A percentile compares a stretch with the other conserved stretches of the same genome.
Evolutionary conservation across 2,888 invertebrate species (phyloP).

Genomic region (Coenonympha arcania): DNA sequence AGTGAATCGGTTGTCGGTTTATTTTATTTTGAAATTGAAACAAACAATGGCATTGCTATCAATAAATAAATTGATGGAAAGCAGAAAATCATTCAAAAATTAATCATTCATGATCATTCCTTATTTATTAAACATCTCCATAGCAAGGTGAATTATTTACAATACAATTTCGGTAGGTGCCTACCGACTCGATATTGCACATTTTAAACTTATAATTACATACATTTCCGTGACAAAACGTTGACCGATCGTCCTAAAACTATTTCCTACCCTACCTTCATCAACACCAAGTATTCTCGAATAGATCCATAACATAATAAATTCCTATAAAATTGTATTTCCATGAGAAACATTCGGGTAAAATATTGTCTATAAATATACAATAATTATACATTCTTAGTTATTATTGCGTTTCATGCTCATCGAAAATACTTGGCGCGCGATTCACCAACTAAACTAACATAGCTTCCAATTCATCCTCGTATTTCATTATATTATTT

Average conservation of each 20-base stretch:
- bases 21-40: conserved; percentile 45
- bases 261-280: conserved; percentile 2
- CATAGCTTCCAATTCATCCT: conserved; percentile 7
- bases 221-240: conserved; percentile 39
- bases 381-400: no score
- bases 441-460: conserved; percentile 1
- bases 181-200: conserved; percentile 62
- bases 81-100: conserved; percentile 37
- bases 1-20: conserved; percentile 48
- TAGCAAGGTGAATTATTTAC: conserved; percentile 50
- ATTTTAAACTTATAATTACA: conserved; percentile 68
- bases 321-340: conserved; percentile 1
- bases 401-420: no score
- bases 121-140: conserved; percentile 36
- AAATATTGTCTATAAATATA: conserved; percentile 4
- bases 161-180: conserved; percentile 52
- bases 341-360: conserved; percentile 12
- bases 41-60: conserved; percentile 64
- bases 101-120: conserved; percentile 41
- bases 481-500: conserved; percentile 4
- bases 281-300: conserved; percentile 6
- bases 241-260: conserved; percentile 40
- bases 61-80: conserved; percentile 61
- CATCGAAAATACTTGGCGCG: conserved; percentile 2
- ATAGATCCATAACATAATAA: not conserved